Base-by-base conservation (phyloP, 2,888 invertebrate species). In the Thalpophila matura region DNA sequence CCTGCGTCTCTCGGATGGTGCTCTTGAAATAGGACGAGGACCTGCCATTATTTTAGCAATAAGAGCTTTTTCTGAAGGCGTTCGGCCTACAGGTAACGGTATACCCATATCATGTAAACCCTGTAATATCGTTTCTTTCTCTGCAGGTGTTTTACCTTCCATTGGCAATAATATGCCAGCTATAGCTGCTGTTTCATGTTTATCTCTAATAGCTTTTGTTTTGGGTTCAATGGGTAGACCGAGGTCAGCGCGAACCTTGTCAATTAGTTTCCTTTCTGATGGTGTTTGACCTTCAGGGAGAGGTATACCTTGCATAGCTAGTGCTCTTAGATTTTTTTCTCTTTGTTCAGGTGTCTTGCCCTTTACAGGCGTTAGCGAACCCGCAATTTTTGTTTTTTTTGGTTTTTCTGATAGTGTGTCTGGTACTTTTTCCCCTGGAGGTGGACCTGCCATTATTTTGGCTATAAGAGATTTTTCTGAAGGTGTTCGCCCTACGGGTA, bases 401-500 rank as follows among this genome's bases (percentile, higher is more conserved):
- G n/a, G n/a, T n/a, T n/a, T n/a, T n/a, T n/a, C n/a, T n/a, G n/a
- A n/a, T n/a, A n/a, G n/a, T n/a, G n/a, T n/a, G n/a, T n/a, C n/a
- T n/a, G n/a, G n/a, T n/a, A n/a, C n/a, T n/a, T n/a, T n/a, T n/a
- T n/a, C n/a, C n/a, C n/a, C n/a, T 4, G 6, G 10, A 9, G 12
- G 7, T 0, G 40, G 29, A 0, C 24, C 6, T n/a, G 54, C 26
- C 4, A 12, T 38, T 14, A 60, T 24, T 20, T 67, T 62, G 4
- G 45, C 47, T 14, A 64, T 58, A 0, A 67, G 43, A 14, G 59
- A 10, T 37, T 49, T 64, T 47, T 67, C 86, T 0, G 86, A 83
- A 7, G 78, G 16, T 0, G 86, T 82, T 33, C 75, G 54, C 1
- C 83, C 84, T 54, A 76, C 72, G 0, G 86, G 86, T 1, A 86